Conservation (phyloP, 2,113 vertebrate species). For the Percina caprodes region DNA sequence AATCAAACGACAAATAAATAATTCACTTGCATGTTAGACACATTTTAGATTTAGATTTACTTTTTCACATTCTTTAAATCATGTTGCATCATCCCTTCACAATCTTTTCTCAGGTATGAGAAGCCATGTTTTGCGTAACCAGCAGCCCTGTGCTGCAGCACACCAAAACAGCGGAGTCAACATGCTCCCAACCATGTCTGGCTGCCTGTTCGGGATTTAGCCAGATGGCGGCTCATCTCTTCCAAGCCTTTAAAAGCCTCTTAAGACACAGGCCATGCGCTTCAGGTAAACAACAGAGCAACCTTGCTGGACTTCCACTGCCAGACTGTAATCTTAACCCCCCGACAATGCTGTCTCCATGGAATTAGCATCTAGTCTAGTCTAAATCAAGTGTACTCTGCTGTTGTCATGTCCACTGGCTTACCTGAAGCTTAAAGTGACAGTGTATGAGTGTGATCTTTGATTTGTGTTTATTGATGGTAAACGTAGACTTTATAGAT, state of each 20-base stretch:
- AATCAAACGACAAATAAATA: neutral
- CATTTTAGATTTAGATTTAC: neutral
- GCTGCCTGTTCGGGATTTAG: conserved; percentile 45
- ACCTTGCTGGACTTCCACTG: conserved; percentile 49
- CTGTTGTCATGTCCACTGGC: conserved; percentile 55
- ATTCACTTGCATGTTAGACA: neutral
- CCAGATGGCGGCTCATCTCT: conserved; percentile 79
- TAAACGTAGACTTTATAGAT: neutral
- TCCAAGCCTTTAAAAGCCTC: conserved; percentile 75
- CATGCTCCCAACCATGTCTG: conserved; percentile 35
- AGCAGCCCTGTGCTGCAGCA: conserved; percentile 5
- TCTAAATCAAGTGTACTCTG: conserved; percentile 4
- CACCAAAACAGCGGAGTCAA: conserved; percentile 32
- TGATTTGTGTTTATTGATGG: neutral
- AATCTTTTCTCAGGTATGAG: neutral
- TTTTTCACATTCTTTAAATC: neutral
- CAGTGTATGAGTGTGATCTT: neutral
- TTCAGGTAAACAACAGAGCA: conserved; percentile 65
- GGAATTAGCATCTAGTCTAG: conserved; percentile 53
- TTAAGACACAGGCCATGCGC: conserved; percentile 67
- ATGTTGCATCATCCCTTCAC: neutral
- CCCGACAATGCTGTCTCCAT: conserved; percentile 26
- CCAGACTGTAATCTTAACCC: conserved; percentile 64
- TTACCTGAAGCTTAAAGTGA: conserved; percentile 37
- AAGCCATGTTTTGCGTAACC: neutral